A percentile compares a stretch with the other conserved stretches of the same genome.
Conservation (phyloP, 2,888 invertebrate genomes). For the Aplocera efformata region DNA sequence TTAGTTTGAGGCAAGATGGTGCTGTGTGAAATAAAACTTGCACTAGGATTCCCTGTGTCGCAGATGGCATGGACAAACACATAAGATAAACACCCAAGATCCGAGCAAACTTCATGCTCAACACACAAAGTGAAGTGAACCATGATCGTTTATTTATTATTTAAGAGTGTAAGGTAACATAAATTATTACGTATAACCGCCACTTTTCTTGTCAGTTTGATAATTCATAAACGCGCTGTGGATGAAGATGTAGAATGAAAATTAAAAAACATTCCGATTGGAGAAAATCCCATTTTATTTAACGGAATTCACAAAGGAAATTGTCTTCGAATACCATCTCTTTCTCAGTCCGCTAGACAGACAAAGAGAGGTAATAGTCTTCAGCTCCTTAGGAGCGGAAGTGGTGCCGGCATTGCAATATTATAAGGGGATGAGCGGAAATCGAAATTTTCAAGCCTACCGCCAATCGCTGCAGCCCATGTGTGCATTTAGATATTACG, state of each 20-base stretch:
- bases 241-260: not conserved
- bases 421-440: conserved; percentile 51
- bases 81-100: too few species aligned
- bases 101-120: too few species aligned
- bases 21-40: not conserved
- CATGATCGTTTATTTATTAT: too few species aligned
- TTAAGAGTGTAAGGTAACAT: too few species aligned
- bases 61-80: too few species aligned
- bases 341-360: conserved; percentile 21
- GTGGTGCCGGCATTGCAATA: conserved; percentile 48
- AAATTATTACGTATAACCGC: too few species aligned
- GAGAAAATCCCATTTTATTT: not conserved
- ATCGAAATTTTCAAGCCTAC: conserved; percentile 41
- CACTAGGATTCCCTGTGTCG: too few species aligned
- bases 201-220: too few species aligned
- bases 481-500: too few species aligned
- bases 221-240: too few species aligned
- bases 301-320: not conserved
- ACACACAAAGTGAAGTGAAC: too few species aligned
- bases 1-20: not conserved
- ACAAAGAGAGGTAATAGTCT: conserved; percentile 16
- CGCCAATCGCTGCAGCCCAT: conserved; percentile 5
- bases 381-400: conserved; percentile 33
- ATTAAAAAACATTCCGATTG: not conserved
- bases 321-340: conserved; percentile 12